phyloP scores from a whole-genome alignment of 1,140 invertebrate species.

The Chironomus striatipennis region DNA sequence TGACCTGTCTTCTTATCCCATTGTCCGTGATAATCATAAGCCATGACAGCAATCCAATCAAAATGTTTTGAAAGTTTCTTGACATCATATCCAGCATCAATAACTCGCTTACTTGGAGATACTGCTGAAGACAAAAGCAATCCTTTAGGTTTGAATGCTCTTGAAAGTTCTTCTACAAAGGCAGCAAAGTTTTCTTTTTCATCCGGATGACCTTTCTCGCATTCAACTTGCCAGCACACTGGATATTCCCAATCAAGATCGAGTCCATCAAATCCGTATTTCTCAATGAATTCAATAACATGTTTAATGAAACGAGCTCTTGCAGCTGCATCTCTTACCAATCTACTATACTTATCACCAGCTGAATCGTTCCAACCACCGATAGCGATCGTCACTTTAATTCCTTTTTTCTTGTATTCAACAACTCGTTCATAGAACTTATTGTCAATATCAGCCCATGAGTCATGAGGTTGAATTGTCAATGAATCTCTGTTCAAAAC shows the following conservation, averaged over 20 bases:
- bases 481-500: slow-evolving; percentile 67
- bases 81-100: slow-evolving; percentile 72
- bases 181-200: slow-evolving; percentile 67
- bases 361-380: slow-evolving; percentile 87
- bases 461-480: slow-evolving; percentile 75
- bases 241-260: slow-evolving; percentile 90
- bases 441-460: slow-evolving; percentile 82
- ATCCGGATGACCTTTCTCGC: slow-evolving; percentile 59
- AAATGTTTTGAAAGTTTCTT: slow-evolving; percentile 56
- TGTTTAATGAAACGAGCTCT: slow-evolving; percentile 65
- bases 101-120: slow-evolving; percentile 72
- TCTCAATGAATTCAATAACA: slow-evolving; percentile 64
- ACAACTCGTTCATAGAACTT: slow-evolving; percentile 78
- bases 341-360: slow-evolving; percentile 74
- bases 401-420: slow-evolving; percentile 59
- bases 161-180: slow-evolving; percentile 60
- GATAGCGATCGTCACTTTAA: slow-evolving; percentile 75
- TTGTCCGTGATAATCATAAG: slow-evolving; percentile 79
- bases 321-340: slow-evolving; percentile 64
- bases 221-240: slow-evolving; percentile 82
- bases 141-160: slow-evolving; percentile 56
- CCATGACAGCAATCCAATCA: slow-evolving; percentile 78
- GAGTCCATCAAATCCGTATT: slow-evolving; percentile 74
- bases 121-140: slow-evolving; percentile 72
- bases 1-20: slow-evolving; percentile 80